Base-by-base conservation (phyloP, 1,140 invertebrate genomes). In the Melitaea cinxia region DNA sequence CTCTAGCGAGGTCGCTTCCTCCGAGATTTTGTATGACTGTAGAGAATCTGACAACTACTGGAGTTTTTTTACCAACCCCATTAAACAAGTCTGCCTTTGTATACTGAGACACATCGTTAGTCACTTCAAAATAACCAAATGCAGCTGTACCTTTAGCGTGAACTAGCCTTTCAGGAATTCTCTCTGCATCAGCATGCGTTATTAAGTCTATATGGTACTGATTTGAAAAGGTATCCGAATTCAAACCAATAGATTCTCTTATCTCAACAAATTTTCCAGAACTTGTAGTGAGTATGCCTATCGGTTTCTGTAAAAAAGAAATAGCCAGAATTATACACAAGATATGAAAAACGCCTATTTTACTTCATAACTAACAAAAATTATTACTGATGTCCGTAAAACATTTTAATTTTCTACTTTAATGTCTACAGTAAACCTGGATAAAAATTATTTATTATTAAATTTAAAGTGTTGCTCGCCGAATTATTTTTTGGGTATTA, bases 121-220 rank as follows among this genome's bases (percentile, higher is more conserved):
- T 99, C 1, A 98, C 95, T 91, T 98, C 97, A 80, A 99, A 98
- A 77, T 98, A 98, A 0, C 98, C 98, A 91, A 97, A 98, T 1
- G 98, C 98, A 60, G 97, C 97, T 49, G 95, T 95, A 75, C 98
- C 98, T 91, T 99, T 99, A 0, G 98, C 98, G 83, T 99, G 97
- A 0, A 98, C 97, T 0, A 98, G 96, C 72, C 98, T 92, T 85
- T 99, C 98, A 0, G 98, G 97, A 76, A 99, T 98, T 53, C 96
- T 1, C 97, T 68, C 59, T 47, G n/a, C 21, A 28, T 62, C 54
- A 1, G 54, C 9, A 23, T 64, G 55, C 28, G 23, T 59, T 1
- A 93, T 17, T 87, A 97, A 96, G 83, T 99, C 97, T 19, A 97
- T 76, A 65, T 95, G 95, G 39, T 94, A 93, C 52, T 94, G 93